These are phyloP conservation scores for Rhineura floridana DNA, from an alignment of 2,113 vertebrate species.

Conservation along the genomic window DNA sequence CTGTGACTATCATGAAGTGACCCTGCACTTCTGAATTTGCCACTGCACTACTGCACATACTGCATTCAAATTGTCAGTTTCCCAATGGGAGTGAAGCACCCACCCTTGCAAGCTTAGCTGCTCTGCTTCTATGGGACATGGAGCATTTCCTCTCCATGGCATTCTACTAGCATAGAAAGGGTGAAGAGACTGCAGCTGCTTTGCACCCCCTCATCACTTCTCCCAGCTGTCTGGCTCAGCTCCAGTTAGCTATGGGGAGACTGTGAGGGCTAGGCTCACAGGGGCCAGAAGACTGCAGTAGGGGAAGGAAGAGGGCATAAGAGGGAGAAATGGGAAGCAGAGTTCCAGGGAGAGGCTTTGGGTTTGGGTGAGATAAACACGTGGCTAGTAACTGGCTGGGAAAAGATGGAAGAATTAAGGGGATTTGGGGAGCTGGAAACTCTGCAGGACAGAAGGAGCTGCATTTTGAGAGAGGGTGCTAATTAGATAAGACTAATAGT, in stretches of 20 bases:
- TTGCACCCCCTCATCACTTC: background rate
- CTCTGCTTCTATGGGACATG: background rate
- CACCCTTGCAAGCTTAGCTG: background rate
- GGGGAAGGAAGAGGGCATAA: background rate
- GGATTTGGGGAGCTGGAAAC: background rate
- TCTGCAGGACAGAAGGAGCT: too few relatives aligned
- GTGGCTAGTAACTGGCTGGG: background rate
- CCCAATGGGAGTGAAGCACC: too few relatives aligned
- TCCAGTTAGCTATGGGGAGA: background rate
- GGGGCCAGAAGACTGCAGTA: background rate
- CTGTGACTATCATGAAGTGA: too few relatives aligned
- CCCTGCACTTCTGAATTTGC: too few relatives aligned
- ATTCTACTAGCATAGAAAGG: background rate
- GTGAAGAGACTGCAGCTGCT: slow-evolving; percentile 1
- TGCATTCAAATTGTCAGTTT: too few relatives aligned
- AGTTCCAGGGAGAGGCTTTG: background rate
- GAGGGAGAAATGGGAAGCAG: background rate
- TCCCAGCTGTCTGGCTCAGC: background rate
- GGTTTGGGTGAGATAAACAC: too few relatives aligned
- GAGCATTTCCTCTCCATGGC: background rate
- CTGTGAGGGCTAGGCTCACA: too few relatives aligned
- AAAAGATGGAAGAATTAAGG: background rate
- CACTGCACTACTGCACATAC: too few relatives aligned
- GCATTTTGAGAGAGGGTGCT: too few relatives aligned
- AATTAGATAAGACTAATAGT: too few relatives aligned